Evolutionary conservation across 2,113 vertebrate genomes (phyloP).

Genomic region (Rhea americana): DNA sequence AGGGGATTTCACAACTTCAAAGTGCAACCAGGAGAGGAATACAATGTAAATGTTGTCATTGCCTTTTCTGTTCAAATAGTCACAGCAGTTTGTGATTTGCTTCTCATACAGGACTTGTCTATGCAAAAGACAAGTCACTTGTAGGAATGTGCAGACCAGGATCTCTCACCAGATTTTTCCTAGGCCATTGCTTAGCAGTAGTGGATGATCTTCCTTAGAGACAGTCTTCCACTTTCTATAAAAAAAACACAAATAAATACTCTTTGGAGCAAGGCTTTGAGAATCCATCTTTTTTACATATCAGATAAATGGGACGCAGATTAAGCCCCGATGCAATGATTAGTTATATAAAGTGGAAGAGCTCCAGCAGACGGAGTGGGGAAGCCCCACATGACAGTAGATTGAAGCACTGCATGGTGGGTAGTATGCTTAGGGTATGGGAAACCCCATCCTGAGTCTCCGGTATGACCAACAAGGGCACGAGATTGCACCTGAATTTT

Average conservation of each 20-base stretch:
- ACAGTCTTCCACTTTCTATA: background rate
- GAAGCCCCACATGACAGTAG: rapidly evolving
- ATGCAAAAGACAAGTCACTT: background rate
- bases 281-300: background rate
- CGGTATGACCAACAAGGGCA: background rate
- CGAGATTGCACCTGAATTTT: rapidly evolving
- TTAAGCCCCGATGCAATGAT: background rate
- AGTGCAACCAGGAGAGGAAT: background rate
- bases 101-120: background rate
- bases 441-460: background rate
- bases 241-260: background rate
- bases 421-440: background rate
- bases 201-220: background rate
- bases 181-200: background rate
- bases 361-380: background rate
- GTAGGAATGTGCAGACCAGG: background rate
- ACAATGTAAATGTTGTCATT: background rate
- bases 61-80: background rate
- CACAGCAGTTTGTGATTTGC: rapidly evolving
- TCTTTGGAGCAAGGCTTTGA: background rate
- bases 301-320: background rate
- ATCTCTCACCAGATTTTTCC: background rate
- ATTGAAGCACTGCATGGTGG: background rate
- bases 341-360: background rate
- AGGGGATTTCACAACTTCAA: background rate